Evolutionary conservation across 2,797 vertebrate genomes (phyloP).

Genomic region (Prunella strophiata): DNA sequence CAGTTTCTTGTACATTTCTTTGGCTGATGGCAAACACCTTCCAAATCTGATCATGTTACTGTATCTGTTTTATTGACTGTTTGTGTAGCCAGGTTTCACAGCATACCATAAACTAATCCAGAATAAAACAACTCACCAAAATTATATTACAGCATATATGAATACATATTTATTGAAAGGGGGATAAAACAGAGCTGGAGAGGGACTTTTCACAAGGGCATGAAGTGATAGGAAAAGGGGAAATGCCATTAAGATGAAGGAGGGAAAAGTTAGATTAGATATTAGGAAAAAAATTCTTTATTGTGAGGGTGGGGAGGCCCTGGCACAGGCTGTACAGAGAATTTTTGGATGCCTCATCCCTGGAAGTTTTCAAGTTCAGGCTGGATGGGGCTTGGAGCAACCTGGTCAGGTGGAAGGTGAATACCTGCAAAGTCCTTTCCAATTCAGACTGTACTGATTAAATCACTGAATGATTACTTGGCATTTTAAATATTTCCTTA

Average conservation of each 20-base stretch:
- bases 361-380: neutral
- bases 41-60: neutral
- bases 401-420: neutral
- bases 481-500: neutral
- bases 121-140: neutral
- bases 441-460: neutral
- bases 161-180: neutral
- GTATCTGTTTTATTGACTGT: rapidly evolving
- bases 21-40: neutral
- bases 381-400: neutral
- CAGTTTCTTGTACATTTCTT: neutral
- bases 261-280: neutral
- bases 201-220: neutral
- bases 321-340: neutral
- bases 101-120: neutral
- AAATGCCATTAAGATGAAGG: neutral
- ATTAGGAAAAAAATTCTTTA: neutral
- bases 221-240: neutral
- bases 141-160: neutral
- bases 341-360: neutral
- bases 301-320: neutral
- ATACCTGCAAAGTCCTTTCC: neutral
- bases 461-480: neutral
- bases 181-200: neutral
- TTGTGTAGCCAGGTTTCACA: neutral